phyloP scores from a whole-genome alignment of 2,113 vertebrate genomes.

The Mormyrus iriodes region DNA sequence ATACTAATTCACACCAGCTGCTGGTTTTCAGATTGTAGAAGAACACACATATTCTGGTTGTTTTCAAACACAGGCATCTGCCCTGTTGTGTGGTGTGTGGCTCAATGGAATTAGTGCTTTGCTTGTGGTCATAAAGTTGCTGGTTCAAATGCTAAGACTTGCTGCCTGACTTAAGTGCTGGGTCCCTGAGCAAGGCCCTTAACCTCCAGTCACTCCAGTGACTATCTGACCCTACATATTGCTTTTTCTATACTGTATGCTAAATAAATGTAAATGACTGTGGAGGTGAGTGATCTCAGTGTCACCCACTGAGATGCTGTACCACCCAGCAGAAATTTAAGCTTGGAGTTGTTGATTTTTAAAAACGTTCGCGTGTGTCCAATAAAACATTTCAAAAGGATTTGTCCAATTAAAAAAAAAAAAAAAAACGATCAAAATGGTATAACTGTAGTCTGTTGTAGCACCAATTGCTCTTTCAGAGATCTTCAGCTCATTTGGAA shows the following conservation, averaged over 20 bases:
- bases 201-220: neutral
- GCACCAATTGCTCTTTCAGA: neutral
- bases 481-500: neutral
- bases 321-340: neutral
- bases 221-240: neutral
- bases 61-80: neutral
- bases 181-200: neutral
- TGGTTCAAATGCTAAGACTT: neutral
- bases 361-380: neutral
- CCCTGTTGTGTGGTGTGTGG: neutral
- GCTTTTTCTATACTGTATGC: neutral
- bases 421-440: neutral
- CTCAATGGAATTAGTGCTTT: neutral
- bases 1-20: neutral
- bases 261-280: neutral
- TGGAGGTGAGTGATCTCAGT: neutral
- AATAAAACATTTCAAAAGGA: neutral
- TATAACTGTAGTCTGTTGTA: neutral
- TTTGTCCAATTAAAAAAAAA: neutral
- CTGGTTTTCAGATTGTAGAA: neutral
- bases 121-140: neutral
- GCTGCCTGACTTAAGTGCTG: neutral
- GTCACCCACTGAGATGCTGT: neutral
- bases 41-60: neutral
- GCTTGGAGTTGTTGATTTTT: neutral